These are phyloP conservation scores for Laothoe populi DNA, from an alignment of 2,888 invertebrate species.

Conservation along the genomic window DNA sequence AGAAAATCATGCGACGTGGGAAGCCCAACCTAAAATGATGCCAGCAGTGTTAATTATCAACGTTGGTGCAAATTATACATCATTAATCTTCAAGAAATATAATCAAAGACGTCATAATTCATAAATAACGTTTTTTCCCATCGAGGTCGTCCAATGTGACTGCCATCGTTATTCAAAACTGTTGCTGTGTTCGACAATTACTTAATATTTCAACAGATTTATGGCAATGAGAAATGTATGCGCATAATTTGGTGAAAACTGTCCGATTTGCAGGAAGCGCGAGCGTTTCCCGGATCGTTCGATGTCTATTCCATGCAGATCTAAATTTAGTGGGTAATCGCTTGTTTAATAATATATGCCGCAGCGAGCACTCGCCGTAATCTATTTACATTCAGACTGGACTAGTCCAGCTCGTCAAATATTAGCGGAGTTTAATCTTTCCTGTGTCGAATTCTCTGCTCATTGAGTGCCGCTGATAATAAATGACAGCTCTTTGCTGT, in stretches of 20 bases:
- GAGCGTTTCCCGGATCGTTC: slow-evolving; percentile 54
- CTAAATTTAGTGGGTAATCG: slow-evolving; percentile 71
- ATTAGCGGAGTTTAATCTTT: slow-evolving; percentile 4
- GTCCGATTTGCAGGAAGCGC: slow-evolving; percentile 62
- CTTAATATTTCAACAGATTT: slow-evolving; percentile 35
- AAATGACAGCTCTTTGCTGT: too few relatives aligned
- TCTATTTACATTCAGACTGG: slow-evolving; percentile 56
- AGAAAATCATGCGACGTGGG: slow-evolving; percentile 64
- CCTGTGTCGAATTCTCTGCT: too few relatives aligned
- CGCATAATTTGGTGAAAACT: slow-evolving; percentile 69
- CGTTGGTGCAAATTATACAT: slow-evolving; percentile 48
- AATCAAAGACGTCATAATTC: slow-evolving; percentile 39
- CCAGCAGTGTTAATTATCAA: slow-evolving; percentile 50
- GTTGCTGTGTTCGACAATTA: slow-evolving; percentile 18
- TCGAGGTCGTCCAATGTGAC: slow-evolving; percentile 47
- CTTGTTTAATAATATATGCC: slow-evolving; percentile 68
- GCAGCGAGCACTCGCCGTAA: slow-evolving; percentile 51
- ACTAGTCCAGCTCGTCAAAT: slow-evolving; percentile 37
- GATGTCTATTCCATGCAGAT: slow-evolving; percentile 60
- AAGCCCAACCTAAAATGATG: slow-evolving; percentile 53
- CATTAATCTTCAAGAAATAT: slow-evolving; percentile 47
- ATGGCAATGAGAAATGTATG: slow-evolving; percentile 57
- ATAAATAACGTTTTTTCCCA: slow-evolving; percentile 41
- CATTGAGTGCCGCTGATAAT: too few relatives aligned
- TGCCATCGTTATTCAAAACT: slow-evolving; percentile 34